phyloP scores from a whole-genome alignment of 2,888 invertebrate species.

The Spisula subtruncata region DNA sequence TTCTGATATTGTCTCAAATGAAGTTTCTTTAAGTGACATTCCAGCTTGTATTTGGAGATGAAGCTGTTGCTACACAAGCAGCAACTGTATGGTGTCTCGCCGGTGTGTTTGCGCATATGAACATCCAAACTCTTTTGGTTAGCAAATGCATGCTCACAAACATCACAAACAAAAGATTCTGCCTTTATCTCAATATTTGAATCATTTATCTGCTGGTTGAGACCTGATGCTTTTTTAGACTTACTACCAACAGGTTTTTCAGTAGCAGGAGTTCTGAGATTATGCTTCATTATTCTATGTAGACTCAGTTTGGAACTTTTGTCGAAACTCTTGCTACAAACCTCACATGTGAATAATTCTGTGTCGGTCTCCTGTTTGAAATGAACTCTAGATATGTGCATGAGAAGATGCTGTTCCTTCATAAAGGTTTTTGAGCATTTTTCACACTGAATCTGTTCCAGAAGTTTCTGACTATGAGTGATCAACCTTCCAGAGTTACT shows the following conservation, averaged over 20 bases:
- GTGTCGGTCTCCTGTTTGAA: neutral
- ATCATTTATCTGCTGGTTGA: slow-evolving; percentile 38
- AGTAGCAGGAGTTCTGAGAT: neutral
- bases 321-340: slow-evolving; percentile 47
- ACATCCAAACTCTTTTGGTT: slow-evolving; percentile 33
- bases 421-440: slow-evolving; percentile 55
- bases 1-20: slow-evolving; percentile 38
- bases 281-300: slow-evolving; percentile 48
- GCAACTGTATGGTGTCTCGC: slow-evolving; percentile 48
- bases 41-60: slow-evolving; percentile 40
- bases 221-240: slow-evolving; percentile 10
- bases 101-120: slow-evolving; percentile 53
- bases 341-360: slow-evolving; percentile 34
- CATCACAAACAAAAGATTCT: slow-evolving; percentile 23
- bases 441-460: slow-evolving; percentile 52
- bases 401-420: slow-evolving; percentile 35
- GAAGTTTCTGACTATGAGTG: slow-evolving; percentile 48
- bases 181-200: slow-evolving; percentile 30
- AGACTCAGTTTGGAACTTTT: slow-evolving; percentile 25
- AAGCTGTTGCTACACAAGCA: slow-evolving; percentile 50
- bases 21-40: slow-evolving; percentile 46
- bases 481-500: slow-evolving; percentile 59
- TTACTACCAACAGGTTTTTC: slow-evolving; percentile 22
- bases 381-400: slow-evolving; percentile 48
- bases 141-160: slow-evolving; percentile 14